Percentiles rank a stretch among this genome's conserved stretches.
These are phyloP conservation scores for Drosophila melanica DNA, from an alignment of 1,140 invertebrate species.

Conservation along the genomic window DNA sequence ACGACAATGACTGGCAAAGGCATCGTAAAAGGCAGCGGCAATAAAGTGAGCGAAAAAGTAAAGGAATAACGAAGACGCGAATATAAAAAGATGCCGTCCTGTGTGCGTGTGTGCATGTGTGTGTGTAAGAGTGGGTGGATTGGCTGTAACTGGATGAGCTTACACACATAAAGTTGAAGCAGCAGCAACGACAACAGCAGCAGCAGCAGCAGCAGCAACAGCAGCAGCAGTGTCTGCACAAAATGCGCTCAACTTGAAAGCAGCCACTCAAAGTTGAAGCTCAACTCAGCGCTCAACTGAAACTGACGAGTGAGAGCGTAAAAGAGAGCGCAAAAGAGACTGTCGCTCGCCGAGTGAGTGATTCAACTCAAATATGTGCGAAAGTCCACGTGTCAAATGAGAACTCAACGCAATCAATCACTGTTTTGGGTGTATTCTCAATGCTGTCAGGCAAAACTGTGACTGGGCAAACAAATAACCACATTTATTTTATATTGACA, in stretches of 20 bases:
- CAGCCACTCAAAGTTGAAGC: slow-evolving; percentile 15
- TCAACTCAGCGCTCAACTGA: slow-evolving; percentile 8
- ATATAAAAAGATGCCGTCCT: slow-evolving; percentile 38
- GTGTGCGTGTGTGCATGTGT: not conserved
- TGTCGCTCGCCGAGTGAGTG: not conserved
- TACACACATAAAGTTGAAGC: slow-evolving; percentile 10
- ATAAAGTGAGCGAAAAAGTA: slow-evolving; percentile 22
- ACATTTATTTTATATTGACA: too few species aligned
- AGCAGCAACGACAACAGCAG: slow-evolving; percentile 12
- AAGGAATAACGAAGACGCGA: slow-evolving; percentile 20
- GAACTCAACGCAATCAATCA: not conserved
- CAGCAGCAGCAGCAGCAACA: slow-evolving; percentile 6
- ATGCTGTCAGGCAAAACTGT: not conserved
- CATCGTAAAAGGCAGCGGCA: slow-evolving; percentile 35
- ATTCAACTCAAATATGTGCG: not conserved
- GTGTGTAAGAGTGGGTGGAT: slow-evolving; percentile 14
- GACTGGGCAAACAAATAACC: not conserved
- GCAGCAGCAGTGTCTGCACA: slow-evolving; percentile 64
- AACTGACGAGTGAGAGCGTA: not conserved
- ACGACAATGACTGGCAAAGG: slow-evolving; percentile 51
- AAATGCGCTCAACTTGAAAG: slow-evolving; percentile 56
- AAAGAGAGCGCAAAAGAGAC: slow-evolving; percentile 4
- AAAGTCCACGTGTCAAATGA: not conserved
- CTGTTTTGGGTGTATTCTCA: not conserved
- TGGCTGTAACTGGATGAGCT: slow-evolving; percentile 26